A percentile compares a stretch with the other conserved stretches of the same genome.
Evolutionary conservation across 2,888 invertebrate species (phyloP).

Genomic region (Aporophyla nigra): DNA sequence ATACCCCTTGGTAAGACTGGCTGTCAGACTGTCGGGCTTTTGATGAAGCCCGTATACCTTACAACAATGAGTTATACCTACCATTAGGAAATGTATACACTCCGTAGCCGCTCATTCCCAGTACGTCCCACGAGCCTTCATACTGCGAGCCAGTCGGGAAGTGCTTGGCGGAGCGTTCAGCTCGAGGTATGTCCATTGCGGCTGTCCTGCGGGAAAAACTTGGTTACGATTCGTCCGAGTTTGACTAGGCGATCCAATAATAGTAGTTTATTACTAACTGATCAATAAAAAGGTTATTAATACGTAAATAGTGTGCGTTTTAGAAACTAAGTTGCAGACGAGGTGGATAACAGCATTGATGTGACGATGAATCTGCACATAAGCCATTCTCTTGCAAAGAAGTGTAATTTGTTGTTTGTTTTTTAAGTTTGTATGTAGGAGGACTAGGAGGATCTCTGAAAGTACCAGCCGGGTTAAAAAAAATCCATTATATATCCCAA

Average conservation of each 20-base stretch:
- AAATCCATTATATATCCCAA: too few relatives aligned
- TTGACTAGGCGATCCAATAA: neutral
- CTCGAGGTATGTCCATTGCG: conserved; percentile 80
- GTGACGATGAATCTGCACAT: too few relatives aligned
- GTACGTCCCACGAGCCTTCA: conserved; percentile 90
- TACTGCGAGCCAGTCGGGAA: conserved; percentile 91
- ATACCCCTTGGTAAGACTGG: too few relatives aligned
- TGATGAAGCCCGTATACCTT: too few relatives aligned
- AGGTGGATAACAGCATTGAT: neutral
- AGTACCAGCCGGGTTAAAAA: too few relatives aligned
- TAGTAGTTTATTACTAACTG: neutral
- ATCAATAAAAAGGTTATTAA: neutral
- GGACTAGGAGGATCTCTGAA: too few relatives aligned
- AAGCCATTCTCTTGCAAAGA: too few relatives aligned
- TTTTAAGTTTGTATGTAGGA: too few relatives aligned
- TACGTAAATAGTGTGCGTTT: neutral
- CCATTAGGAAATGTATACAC: conserved; percentile 91
- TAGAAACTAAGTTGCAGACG: neutral
- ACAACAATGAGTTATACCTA: conserved; percentile 64
- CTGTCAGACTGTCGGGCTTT: too few relatives aligned
- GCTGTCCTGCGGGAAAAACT: conserved; percentile 68
- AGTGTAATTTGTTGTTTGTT: too few relatives aligned
- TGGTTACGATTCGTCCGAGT: neutral
- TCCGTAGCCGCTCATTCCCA: conserved; percentile 92
- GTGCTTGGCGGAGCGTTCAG: conserved; percentile 76